Evolutionary conservation across 2,113 vertebrate species (phyloP).

Genomic region (Chloropsis cyanopogon): DNA sequence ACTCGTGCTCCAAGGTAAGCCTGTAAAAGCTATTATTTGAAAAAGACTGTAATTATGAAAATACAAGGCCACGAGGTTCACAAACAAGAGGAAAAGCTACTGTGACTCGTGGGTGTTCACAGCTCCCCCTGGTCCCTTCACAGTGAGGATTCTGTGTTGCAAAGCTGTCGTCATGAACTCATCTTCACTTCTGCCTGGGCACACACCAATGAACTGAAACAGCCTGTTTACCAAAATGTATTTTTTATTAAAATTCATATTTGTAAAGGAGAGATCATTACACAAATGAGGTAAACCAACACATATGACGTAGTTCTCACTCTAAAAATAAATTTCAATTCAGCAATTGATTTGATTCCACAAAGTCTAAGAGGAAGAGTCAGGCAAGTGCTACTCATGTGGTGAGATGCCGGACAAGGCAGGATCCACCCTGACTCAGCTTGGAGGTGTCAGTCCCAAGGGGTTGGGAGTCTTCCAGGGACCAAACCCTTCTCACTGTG

Average conservation of each 20-base stretch:
- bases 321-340: constrained; percentile 43
- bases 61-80: not conserved
- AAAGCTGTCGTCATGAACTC: not conserved
- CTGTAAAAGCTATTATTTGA: not conserved
- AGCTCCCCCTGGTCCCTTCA: not conserved
- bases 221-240: constrained; percentile 1
- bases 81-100: not conserved
- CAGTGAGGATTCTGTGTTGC: not conserved
- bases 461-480: not conserved
- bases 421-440: not conserved
- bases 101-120: not conserved
- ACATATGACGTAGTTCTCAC: not conserved
- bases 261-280: constrained; percentile 41
- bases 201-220: not conserved
- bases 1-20: not conserved
- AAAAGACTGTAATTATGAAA: not conserved
- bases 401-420: not conserved
- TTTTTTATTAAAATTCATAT: constrained; percentile 44
- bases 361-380: not conserved
- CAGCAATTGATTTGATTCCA: constrained; percentile 24
- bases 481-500: not conserved
- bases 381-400: not conserved
- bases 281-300: constrained; percentile 62
- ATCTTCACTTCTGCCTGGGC: not conserved
- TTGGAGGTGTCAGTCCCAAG: not conserved